Percentiles rank a stretch among this genome's conserved stretches.
phyloP scores from a whole-genome alignment of 2,888 invertebrate species.

The Limnephilus lunatus region DNA sequence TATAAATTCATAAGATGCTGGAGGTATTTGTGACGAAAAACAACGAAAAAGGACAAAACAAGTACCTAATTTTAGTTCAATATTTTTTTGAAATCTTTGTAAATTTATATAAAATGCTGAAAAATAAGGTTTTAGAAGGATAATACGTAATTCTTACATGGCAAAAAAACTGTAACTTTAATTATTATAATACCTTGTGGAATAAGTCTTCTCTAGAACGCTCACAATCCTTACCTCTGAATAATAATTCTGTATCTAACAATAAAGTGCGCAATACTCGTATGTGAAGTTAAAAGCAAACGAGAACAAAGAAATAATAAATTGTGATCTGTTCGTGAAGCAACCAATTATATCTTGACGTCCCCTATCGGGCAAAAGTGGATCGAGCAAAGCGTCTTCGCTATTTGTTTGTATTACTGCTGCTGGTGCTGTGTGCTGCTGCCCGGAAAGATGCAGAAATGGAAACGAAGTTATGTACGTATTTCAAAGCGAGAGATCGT shows the following conservation, averaged over 20 bases:
- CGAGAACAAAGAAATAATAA: slow-evolving; percentile 64
- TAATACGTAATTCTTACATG: too few relatives aligned
- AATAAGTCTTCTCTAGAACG: not conserved
- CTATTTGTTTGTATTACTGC: slow-evolving; percentile 8
- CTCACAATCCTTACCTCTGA: not conserved
- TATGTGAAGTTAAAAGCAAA: slow-evolving; percentile 31
- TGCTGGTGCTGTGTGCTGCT: not conserved
- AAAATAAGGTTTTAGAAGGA: too few relatives aligned
- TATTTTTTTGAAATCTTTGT: too few relatives aligned
- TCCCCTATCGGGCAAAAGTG: slow-evolving; percentile 41
- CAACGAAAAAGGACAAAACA: too few relatives aligned
- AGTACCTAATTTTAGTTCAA: too few relatives aligned
- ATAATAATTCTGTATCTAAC: not conserved
- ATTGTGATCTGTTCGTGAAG: slow-evolving; percentile 64
- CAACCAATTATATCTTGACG: slow-evolving; percentile 61
- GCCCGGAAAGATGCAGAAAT: slow-evolving; percentile 20
- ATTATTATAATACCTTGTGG: not conserved
- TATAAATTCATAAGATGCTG: too few relatives aligned
- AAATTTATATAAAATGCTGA: too few relatives aligned
- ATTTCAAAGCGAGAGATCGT: not conserved
- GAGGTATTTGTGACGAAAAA: too few relatives aligned
- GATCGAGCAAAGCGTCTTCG: slow-evolving; percentile 7
- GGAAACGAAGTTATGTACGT: not conserved
- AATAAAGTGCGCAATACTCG: not conserved
- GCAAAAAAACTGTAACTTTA: not conserved